phyloP scores from a whole-genome alignment of 2,888 invertebrate genomes.

The Drosophila seclusa region DNA sequence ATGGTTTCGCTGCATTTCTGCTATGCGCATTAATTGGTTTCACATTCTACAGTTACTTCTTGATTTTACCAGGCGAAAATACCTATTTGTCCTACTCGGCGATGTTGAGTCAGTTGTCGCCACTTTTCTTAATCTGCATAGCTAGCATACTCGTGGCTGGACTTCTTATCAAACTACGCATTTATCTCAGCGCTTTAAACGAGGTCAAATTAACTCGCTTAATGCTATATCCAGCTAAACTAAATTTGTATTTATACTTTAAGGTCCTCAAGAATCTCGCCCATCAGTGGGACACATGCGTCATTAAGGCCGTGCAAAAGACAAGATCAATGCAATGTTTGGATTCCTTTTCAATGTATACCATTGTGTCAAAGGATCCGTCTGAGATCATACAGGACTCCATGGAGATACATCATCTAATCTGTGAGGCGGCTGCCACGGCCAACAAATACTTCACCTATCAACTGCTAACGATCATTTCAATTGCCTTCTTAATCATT shows the following conservation, averaged over 20 bases:
- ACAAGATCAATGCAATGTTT: conserved; percentile 82
- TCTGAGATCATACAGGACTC: conserved; percentile 84
- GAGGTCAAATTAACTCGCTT: conserved; percentile 54
- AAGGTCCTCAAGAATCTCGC: conserved; percentile 83
- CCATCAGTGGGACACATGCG: conserved; percentile 81
- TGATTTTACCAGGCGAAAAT: conserved; percentile 44
- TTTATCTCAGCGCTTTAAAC: conserved; percentile 72
- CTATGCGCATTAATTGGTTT: conserved; percentile 46
- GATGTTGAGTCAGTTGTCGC: conserved; percentile 71
- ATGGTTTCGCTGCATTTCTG: conserved; percentile 38
- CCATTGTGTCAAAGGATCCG: conserved; percentile 83
- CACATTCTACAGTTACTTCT: conserved; percentile 49
- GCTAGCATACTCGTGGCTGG: conserved; percentile 66
- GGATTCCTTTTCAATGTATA: conserved; percentile 84
- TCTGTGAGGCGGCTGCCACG: conserved; percentile 84
- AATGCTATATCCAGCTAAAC: background rate
- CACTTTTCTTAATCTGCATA: conserved; percentile 73
- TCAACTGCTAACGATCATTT: conserved; percentile 84
- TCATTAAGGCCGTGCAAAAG: conserved; percentile 69
- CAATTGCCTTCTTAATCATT: conserved; percentile 84
- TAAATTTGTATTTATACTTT: conserved; percentile 7
- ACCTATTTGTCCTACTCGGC: conserved; percentile 47
- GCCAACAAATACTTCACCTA: conserved; percentile 85
- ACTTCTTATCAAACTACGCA: conserved; percentile 64
- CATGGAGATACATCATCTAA: conserved; percentile 84